Evolutionary conservation across 2,888 invertebrate species (phyloP), one percentile per base, ranked within the genome.

Genomic region (Thyatira batis): DNA sequence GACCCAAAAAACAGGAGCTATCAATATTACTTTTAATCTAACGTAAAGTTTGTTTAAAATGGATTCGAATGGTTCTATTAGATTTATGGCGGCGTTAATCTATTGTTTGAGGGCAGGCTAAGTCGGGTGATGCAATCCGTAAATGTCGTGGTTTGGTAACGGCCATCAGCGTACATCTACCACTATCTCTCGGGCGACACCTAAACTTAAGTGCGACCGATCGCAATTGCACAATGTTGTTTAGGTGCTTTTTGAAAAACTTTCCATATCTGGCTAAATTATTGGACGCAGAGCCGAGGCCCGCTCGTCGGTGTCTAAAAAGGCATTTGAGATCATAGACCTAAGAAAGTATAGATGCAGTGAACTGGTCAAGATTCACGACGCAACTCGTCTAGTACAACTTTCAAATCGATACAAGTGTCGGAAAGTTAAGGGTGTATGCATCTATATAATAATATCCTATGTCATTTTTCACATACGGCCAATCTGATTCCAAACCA

Each of bases 171-270:
- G 74, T 75, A 69, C 67, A 72, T 81, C 69, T 69, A 64, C 58
- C 64, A 61, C 73, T 88, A 86, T 87, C 85, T 67, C 60, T 21
- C 27, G 55, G 58, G 52, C 57, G 71, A 78, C 84, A 79, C 81
- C 75, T 73, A 58, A 64, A 73, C 71, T 76, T 78, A 82, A 69
- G 59, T 65, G 54, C 58, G 56, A 46, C 60, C 60, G 71, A 72
- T 65, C 64, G 71, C 78, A 82, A 84, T 87, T 87, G 77, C 84
- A 79, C 84, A 88, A 89, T 70, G 63, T 67, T 70, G 70, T 69
- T 75, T 73, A 77, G 78, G 67, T 70, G 78, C 73, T 81, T 82
- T 82, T 73, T 67, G 67, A 76, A 82, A 80, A 84, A 83, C 73
- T 69, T 69, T 67, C 70, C 72, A 63, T 83, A 84, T 81, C 82